Conservation (phyloP, 2,888 invertebrate species). For the Syritta pipiens region DNA sequence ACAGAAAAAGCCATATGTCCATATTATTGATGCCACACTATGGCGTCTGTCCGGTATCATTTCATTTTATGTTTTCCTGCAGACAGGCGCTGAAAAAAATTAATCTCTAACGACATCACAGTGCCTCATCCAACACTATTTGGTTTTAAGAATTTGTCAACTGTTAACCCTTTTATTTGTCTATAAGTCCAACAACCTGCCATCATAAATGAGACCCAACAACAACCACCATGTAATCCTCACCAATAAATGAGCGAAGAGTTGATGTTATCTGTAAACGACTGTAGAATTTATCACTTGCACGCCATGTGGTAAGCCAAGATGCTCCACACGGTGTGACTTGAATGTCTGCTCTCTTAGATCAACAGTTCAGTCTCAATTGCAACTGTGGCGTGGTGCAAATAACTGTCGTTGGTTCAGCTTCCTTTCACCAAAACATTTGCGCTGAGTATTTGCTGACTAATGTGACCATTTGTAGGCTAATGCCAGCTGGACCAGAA, state of each 20-base stretch:
- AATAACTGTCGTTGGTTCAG: constrained; percentile 39
- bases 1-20: no score
- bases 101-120: constrained; percentile 20
- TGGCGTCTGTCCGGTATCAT: constrained; percentile 37
- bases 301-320: constrained; percentile 61
- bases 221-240: constrained; percentile 54
- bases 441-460: constrained; percentile 8
- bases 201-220: constrained; percentile 60
- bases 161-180: constrained; percentile 41
- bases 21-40: background rate
- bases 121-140: constrained; percentile 12
- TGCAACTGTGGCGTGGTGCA: constrained; percentile 22
- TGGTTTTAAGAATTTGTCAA: constrained; percentile 35
- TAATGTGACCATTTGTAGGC: constrained; percentile 64
- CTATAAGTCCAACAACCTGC: constrained; percentile 24
- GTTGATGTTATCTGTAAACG: constrained; percentile 58
- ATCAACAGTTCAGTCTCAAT: constrained; percentile 32
- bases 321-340: constrained; percentile 20
- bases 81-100: background rate
- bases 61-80: background rate
- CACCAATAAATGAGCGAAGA: constrained; percentile 55
- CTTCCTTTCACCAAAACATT: constrained; percentile 44
- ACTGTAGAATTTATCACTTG: constrained; percentile 59
- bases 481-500: constrained; percentile 65
- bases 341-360: constrained; percentile 18